Percentiles rank a stretch among this genome's conserved stretches.
Conservation (phyloP, 37 sponge, comb jelly and placozoan species). For the Crambe crambe region DNA sequence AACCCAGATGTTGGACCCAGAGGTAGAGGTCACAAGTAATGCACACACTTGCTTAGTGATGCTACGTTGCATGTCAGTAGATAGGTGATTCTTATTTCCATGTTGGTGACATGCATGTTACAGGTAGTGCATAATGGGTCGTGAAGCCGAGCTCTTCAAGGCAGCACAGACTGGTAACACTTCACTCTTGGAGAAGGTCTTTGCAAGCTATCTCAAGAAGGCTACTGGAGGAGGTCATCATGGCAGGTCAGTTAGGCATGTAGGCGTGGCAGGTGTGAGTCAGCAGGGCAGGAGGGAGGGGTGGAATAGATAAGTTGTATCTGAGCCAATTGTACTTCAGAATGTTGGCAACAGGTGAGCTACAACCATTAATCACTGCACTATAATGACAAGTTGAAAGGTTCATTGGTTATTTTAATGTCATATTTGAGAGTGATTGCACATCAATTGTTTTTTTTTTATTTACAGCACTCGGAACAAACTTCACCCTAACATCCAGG, state of each 20-base stretch:
- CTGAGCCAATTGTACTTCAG: not conserved
- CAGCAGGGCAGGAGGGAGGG: conserved; percentile 3
- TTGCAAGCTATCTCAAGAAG: conserved; percentile 42
- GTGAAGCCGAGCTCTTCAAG: conserved; percentile 63
- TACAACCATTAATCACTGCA: not conserved
- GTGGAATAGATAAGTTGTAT: not conserved
- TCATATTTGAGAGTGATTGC: not conserved
- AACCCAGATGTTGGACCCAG: no score
- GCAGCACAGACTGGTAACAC: conserved; percentile 78
- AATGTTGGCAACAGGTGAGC: not conserved
- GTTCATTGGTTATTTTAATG: no score
- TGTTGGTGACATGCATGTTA: no score
- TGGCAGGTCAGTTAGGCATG: no score
- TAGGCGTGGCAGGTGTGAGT: conserved; percentile 12
- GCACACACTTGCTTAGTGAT: no score
- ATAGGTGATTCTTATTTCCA: no score
- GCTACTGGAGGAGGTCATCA: not conserved
- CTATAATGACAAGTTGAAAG: no score
- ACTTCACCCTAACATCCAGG: conserved; percentile 78
- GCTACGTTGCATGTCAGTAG: no score
- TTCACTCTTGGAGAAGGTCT: conserved; percentile 50
- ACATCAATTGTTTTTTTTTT: not conserved
- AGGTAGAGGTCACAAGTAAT: no score
- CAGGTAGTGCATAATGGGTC: no score
- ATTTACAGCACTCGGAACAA: conserved; percentile 35